Percentiles rank a stretch among this genome's conserved stretches.
Conservation (phyloP, 1,140 invertebrate species). For the Eciton burchellii region DNA sequence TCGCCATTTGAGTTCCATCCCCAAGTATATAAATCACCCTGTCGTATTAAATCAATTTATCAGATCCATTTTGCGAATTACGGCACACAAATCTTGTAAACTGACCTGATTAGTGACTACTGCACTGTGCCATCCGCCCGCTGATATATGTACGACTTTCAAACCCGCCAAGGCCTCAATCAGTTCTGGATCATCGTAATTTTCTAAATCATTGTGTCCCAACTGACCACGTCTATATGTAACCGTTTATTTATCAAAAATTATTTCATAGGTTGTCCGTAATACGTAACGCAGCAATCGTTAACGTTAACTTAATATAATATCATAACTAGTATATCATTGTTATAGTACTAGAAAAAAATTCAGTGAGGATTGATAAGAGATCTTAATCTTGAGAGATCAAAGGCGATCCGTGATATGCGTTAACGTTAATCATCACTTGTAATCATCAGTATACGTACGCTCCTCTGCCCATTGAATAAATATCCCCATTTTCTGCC, state of each 20-base stretch:
- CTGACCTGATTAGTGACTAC: conserved; percentile 88
- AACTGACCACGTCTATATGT: conserved; percentile 92
- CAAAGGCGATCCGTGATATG: no score
- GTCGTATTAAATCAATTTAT: conserved; percentile 32
- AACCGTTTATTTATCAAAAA: conserved; percentile 55
- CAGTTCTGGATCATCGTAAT: conserved; percentile 87
- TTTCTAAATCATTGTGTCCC: conserved; percentile 90
- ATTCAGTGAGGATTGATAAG: no score
- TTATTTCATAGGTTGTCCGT: not conserved
- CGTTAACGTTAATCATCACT: not conserved
- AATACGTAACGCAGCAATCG: no score
- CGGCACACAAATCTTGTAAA: not conserved
- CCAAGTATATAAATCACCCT: conserved; percentile 94
- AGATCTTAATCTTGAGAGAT: no score
- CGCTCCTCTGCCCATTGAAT: conserved; percentile 93
- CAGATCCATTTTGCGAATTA: not conserved
- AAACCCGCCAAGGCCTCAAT: conserved; percentile 91
- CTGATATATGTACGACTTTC: conserved; percentile 88
- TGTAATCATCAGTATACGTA: conserved; percentile 82
- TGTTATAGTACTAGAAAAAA: no score
- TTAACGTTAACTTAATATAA: no score
- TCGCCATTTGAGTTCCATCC: conserved; percentile 96
- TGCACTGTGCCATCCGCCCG: conserved; percentile 94
- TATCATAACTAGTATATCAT: no score
- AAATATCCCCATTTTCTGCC: conserved; percentile 90